A percentile compares a stretch with the other conserved stretches of the same genome.
These are phyloP conservation scores for Protosalanx chinensis DNA, from an alignment of 2,797 vertebrate species.

Conservation along the genomic window DNA sequence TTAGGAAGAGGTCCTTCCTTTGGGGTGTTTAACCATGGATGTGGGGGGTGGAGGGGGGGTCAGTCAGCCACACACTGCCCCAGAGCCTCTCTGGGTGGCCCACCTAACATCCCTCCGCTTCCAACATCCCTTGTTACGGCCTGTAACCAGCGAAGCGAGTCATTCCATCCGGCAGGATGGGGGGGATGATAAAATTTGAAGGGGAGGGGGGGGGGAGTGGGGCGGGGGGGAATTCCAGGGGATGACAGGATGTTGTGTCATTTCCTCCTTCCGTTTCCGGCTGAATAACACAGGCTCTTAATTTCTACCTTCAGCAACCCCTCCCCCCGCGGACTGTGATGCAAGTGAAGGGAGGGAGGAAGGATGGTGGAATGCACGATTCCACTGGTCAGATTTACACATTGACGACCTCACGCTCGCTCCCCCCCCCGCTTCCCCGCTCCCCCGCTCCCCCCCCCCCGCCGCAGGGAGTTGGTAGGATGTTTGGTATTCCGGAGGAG, in stretches of 20 bases:
- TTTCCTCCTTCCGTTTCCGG: slow-evolving; percentile 58
- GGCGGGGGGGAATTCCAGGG: slow-evolving; percentile 2
- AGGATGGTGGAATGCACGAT: slow-evolving; percentile 53
- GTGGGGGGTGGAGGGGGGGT: background rate
- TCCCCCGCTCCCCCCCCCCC: no score
- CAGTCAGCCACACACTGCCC: background rate
- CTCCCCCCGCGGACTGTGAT: slow-evolving; percentile 36
- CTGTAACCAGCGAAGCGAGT: slow-evolving; percentile 26
- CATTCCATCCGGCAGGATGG: slow-evolving; percentile 26
- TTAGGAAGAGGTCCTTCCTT: background rate
- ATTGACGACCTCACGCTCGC: slow-evolving; percentile 24
- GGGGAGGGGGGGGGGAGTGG: background rate
- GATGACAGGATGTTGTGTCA: slow-evolving; percentile 29
- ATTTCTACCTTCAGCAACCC: slow-evolving; percentile 15
- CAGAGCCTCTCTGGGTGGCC: background rate
- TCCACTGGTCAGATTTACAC: slow-evolving; percentile 50
- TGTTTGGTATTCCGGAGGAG: slow-evolving; percentile 63
- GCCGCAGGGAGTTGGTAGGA: slow-evolving; percentile 38
- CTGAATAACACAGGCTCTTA: slow-evolving; percentile 50
- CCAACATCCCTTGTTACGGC: background rate
- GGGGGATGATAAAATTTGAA: background rate
- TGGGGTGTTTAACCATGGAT: background rate
- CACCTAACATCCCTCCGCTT: background rate
- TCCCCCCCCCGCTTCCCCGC: no score
- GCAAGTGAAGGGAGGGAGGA: slow-evolving; percentile 43